A percentile compares a stretch with the other conserved stretches of the same genome.
These are phyloP conservation scores for Dunckerocampus dactyliophorus DNA, from an alignment of 2,113 vertebrate species.

Conservation along the genomic window DNA sequence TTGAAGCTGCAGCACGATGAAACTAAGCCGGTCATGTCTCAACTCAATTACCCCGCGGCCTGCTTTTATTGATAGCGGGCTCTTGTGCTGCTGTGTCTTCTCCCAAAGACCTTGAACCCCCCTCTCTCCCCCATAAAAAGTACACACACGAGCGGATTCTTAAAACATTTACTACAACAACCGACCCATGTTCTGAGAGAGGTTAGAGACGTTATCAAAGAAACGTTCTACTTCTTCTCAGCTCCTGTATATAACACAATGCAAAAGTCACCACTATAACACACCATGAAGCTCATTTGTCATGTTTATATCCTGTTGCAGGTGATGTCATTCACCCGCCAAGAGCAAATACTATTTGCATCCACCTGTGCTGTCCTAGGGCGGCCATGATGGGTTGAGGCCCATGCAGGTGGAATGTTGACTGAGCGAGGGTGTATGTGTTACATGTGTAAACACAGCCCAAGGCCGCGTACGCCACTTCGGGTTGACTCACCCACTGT, in stretches of 20 bases:
- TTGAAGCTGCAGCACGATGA: conserved; percentile 32
- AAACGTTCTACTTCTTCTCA: no score
- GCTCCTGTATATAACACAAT: no score
- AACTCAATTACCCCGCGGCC: conserved; percentile 33
- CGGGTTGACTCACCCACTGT: conserved; percentile 16
- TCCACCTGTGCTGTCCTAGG: conserved; percentile 9
- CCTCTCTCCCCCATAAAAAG: conserved; percentile 8
- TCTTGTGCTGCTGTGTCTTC: conserved; percentile 18
- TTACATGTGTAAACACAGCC: conserved; percentile 54
- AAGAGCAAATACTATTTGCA: conserved; percentile 50
- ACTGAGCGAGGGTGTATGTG: conserved; percentile 23
- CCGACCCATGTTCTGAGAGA: not conserved
- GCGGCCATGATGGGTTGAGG: not conserved
- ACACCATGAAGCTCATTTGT: not conserved
- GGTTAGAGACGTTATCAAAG: not conserved
- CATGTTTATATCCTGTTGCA: conserved; percentile 38
- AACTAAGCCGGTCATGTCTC: conserved; percentile 33
- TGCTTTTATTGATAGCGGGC: conserved; percentile 36
- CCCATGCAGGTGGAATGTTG: conserved; percentile 1
- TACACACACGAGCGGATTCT: conserved; percentile 31
- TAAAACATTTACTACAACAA: not conserved
- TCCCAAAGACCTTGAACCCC: conserved; percentile 16
- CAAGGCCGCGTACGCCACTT: conserved; percentile 45
- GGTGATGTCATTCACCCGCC: not conserved
- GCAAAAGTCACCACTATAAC: not conserved